A percentile compares a stretch with the other conserved stretches of the same genome.
Conservation (phyloP, 2,113 vertebrate genomes). For the Etheostoma spectabile region DNA sequence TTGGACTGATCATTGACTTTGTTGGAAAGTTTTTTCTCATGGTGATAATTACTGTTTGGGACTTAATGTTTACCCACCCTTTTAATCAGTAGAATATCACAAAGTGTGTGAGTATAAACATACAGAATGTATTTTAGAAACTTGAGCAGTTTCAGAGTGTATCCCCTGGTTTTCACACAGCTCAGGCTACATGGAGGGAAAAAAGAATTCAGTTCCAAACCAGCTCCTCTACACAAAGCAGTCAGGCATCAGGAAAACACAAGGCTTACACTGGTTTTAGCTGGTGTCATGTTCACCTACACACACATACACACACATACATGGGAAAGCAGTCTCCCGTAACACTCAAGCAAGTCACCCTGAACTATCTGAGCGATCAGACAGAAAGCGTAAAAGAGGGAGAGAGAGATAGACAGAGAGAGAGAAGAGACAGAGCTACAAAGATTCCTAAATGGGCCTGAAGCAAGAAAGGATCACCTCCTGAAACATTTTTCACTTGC, state of each 20-base stretch:
- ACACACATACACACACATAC: constrained; percentile 49
- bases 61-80: neutral
- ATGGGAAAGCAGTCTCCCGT: constrained; percentile 66
- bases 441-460: constrained; percentile 74
- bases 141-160: constrained; percentile 54
- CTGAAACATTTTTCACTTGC: constrained; percentile 78
- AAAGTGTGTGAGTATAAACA: constrained; percentile 37
- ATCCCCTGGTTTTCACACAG: constrained; percentile 48
- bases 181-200: constrained; percentile 42
- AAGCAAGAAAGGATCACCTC: constrained; percentile 73
- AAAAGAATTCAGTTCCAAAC: constrained; percentile 66
- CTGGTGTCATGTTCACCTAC: constrained; percentile 72
- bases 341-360: constrained; percentile 82
- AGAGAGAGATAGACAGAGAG: constrained; percentile 52
- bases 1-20: neutral
- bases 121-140: constrained; percentile 54
- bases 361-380: constrained; percentile 83
- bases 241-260: constrained; percentile 64
- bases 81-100: constrained; percentile 11
- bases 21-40: neutral
- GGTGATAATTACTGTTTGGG: neutral
- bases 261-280: constrained; percentile 51
- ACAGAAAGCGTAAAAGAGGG: constrained; percentile 66
- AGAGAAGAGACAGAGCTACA: constrained; percentile 59
- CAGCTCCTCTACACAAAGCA: constrained; percentile 73